Percentiles rank a stretch among this genome's conserved stretches.
Conservation (phyloP, 2,113 vertebrate genomes). For the Perca schrenkii region DNA sequence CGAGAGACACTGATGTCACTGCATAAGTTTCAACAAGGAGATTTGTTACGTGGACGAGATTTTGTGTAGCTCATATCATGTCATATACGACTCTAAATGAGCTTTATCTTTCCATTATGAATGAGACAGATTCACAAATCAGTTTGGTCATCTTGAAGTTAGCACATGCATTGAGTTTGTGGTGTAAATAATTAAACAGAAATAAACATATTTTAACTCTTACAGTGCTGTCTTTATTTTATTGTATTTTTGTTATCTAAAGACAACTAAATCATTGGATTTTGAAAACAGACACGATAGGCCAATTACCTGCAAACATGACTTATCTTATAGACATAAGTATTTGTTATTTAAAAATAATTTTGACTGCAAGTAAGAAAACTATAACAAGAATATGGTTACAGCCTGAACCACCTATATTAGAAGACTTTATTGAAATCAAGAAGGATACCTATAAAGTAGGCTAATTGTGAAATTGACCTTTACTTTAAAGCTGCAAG, state of each 20-base stretch:
- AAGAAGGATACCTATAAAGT: no score
- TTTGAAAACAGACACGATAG: no score
- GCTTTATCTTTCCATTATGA: background rate
- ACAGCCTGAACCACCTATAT: no score
- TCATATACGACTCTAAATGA: slow-evolving; percentile 1
- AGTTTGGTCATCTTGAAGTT: background rate
- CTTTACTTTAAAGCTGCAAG: no score
- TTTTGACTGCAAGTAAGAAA: no score
- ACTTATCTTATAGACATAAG: no score
- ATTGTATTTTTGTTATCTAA: background rate
- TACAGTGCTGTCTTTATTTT: background rate
- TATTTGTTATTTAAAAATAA: no score
- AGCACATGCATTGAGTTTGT: background rate
- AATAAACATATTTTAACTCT: slow-evolving; percentile 24
- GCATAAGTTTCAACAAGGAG: slow-evolving; percentile 40
- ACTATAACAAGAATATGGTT: no score
- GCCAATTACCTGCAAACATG: no score
- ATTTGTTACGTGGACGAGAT: slow-evolving; percentile 17
- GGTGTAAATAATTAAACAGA: slow-evolving; percentile 43
- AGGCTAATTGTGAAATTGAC: no score
- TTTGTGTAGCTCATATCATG: background rate
- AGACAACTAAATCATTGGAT: background rate
- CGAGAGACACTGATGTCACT: slow-evolving; percentile 73
- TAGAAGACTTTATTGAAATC: no score
- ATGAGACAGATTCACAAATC: background rate